Percentiles rank a stretch among this genome's conserved stretches.
These are phyloP conservation scores for Zaprionus inermis DNA, from an alignment of 1,140 invertebrate genomes.

Conservation along the genomic window DNA sequence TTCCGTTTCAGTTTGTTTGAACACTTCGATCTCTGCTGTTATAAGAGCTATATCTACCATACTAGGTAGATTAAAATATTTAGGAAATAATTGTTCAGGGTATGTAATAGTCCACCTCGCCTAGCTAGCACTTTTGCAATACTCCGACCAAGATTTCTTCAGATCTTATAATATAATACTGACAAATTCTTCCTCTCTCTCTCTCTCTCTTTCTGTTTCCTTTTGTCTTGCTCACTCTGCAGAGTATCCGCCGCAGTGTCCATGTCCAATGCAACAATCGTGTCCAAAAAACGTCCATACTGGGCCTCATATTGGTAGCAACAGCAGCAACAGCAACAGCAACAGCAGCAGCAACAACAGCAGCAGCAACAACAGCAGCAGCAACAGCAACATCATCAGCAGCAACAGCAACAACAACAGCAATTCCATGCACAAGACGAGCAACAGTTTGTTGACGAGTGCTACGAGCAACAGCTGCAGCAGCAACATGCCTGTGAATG, in stretches of 20 bases:
- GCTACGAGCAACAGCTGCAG: slow-evolving; percentile 59
- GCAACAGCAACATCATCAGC: slow-evolving; percentile 65
- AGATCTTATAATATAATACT: neutral
- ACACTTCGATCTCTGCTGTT: neutral
- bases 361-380: slow-evolving; percentile 45
- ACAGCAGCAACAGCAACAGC: slow-evolving; percentile 77
- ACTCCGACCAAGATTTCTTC: neutral
- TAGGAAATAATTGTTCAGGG: neutral
- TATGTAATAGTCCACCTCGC: too few species aligned
- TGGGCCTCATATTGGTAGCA: slow-evolving; percentile 96
- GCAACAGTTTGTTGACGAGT: slow-evolving; percentile 56
- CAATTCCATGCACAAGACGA: slow-evolving; percentile 65
- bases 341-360: slow-evolving; percentile 85
- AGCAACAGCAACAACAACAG: slow-evolving; percentile 47
- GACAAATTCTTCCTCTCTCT: neutral
- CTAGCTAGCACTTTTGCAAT: neutral
- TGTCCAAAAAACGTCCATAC: slow-evolving; percentile 98
- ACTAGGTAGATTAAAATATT: neutral
- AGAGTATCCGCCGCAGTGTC: slow-evolving; percentile 89
- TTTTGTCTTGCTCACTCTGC: slow-evolving; percentile 41
- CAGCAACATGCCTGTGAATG: slow-evolving; percentile 56
- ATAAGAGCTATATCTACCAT: neutral
- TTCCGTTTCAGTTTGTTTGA: neutral
- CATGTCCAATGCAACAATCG: slow-evolving; percentile 93
- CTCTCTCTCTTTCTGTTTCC: neutral